Evolutionary conservation across 2,113 vertebrate genomes (phyloP).

Genomic region (Brachyistius frenatus): DNA sequence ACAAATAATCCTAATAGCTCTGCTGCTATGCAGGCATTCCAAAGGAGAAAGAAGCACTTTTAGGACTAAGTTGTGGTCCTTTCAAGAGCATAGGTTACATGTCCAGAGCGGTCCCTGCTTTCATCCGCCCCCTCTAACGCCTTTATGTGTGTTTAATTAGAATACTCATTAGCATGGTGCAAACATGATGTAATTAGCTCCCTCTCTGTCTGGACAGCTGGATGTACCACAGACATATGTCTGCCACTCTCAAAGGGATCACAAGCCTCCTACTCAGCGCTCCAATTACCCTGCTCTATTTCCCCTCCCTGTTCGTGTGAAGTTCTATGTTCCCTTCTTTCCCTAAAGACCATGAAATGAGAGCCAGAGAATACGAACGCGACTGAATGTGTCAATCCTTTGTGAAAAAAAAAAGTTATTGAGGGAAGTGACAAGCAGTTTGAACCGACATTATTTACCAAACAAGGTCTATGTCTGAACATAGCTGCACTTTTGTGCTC

Average conservation of each 20-base stretch:
- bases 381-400: conserved; percentile 1
- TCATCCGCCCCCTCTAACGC: conserved; percentile 34
- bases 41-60: neutral
- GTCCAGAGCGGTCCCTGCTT: conserved; percentile 8
- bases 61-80: conserved; percentile 1
- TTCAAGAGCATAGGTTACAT: conserved; percentile 41
- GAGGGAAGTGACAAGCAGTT: neutral
- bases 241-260: conserved; percentile 55
- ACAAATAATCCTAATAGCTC: conserved; percentile 8
- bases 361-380: conserved; percentile 3
- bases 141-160: conserved; percentile 70
- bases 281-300: conserved; percentile 72
- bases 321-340: conserved; percentile 21
- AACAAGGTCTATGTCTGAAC: neutral
- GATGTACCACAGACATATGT: conserved; percentile 67
- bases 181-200: conserved; percentile 78
- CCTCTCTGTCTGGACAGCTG: conserved; percentile 64
- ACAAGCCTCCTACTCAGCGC: conserved; percentile 54
- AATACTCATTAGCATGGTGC: conserved; percentile 69
- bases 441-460: neutral
- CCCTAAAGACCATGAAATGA: conserved; percentile 20
- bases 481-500: neutral
- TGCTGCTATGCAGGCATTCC: neutral
- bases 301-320: conserved; percentile 39
- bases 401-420: conserved; percentile 14